Conservation (phyloP, 2,797 vertebrate genomes). For the Hephaestus fuliginosus region DNA sequence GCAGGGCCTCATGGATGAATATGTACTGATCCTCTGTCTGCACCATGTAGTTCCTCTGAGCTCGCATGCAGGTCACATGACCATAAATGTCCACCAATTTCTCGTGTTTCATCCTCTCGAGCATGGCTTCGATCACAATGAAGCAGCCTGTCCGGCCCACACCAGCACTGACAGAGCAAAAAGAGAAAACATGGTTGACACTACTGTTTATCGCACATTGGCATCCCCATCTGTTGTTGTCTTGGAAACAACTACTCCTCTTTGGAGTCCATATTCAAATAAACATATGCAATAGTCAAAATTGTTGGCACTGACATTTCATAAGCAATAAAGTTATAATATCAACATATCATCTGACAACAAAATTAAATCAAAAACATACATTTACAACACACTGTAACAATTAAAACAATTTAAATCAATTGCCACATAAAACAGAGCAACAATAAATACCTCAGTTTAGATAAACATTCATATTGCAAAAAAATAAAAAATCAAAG, state of each 20-base stretch:
- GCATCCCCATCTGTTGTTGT: background rate
- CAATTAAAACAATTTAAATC: no score
- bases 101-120: constrained; percentile 97
- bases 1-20: constrained; percentile 95
- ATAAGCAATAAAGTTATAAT: no score
- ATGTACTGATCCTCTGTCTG: constrained; percentile 98
- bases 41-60: constrained; percentile 99
- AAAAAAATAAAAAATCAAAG: no score
- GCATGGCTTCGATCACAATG: constrained; percentile 96
- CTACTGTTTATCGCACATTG: background rate
- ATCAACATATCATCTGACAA: no score
- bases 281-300: no score
- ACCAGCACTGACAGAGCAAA: constrained; percentile 57
- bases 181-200: background rate
- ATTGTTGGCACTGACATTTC: no score
- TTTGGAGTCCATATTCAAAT: background rate
- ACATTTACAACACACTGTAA: no score
- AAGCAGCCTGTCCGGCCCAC: constrained; percentile 97
- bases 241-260: background rate
- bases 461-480: background rate
- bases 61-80: constrained; percentile 96
- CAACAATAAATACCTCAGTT: background rate
- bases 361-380: no score
- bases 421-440: no score
- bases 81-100: constrained; percentile 96